Base-by-base conservation (phyloP, 2,113 vertebrate genomes). In the Cavia aperea region DNA sequence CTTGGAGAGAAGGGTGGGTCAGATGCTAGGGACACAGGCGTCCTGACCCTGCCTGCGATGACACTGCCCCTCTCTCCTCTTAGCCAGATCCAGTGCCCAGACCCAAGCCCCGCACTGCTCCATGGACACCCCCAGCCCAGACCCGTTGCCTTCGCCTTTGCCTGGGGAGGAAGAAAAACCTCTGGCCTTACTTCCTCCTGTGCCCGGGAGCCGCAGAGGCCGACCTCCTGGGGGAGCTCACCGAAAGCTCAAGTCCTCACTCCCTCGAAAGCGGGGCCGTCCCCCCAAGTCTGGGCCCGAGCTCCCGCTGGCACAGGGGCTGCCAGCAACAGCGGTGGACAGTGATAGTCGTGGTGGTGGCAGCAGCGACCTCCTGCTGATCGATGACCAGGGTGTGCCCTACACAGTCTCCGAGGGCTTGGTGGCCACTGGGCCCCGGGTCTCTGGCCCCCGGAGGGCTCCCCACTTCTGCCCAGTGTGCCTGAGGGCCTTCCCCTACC, bases 321-420 rank as follows among this genome's bases (percentile, higher is more conserved):
- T 81, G 56, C 46, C 75, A 0, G 46, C 89, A 3, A 88, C 82
- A 31, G 82, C 62, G 0, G 94, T 86, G 70, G 95, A 77, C 92
- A 39, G 95, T 24, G 18, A 84, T 4, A 77, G 68, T 29, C 29
- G 75, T 13, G 6, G 39, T 29, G 39, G 72, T 12, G 29, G 49
- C 60, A 89, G 56, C 82, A 93, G 60, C 7, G 77, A 92, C 51
- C 91, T 97, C 33, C 92, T 97, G 68, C 39, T 97, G 95, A 97
- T 97, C 11, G 97, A 97, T 84, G 97, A 96, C 65, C 96, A 97
- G 95, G 97, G 97, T 2, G 97, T 97, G 65, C 97, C 97, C 49
- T 97, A 97, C 51, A 97, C 97, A 0, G 95, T 97, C 24, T 96
- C 96, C 2, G 96, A 96, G 54, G 95, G 95, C 60, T 68, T 94